Evolutionary conservation across 2,113 vertebrate species (phyloP).

Genomic region (Crotalus horridus): DNA sequence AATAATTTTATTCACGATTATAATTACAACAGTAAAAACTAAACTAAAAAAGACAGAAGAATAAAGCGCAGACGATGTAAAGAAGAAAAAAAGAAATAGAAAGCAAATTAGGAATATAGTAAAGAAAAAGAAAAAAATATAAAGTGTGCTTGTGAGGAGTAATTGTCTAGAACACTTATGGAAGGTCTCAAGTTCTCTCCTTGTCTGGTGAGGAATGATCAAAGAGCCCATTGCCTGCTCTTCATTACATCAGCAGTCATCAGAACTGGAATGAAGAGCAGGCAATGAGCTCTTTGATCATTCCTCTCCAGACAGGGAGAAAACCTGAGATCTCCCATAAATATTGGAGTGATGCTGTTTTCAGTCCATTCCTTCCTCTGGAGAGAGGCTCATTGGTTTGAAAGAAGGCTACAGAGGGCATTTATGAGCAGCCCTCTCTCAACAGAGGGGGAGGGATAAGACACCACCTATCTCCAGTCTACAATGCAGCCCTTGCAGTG

Average conservation of each 20-base stretch:
- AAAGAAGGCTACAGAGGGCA: background rate
- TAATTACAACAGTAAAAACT: background rate
- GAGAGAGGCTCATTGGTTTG: background rate
- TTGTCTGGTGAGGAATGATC: background rate
- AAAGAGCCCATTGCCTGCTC: background rate
- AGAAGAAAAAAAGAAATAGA: background rate
- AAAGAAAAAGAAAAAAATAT: background rate
- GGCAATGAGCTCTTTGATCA: background rate
- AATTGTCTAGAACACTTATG: background rate
- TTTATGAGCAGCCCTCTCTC: background rate
- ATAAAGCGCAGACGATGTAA: background rate
- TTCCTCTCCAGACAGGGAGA: background rate
- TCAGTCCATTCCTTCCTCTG: background rate
- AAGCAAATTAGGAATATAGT: background rate
- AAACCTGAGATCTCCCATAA: background rate
- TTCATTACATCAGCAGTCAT: background rate
- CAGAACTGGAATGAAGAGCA: background rate
- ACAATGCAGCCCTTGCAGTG: background rate
- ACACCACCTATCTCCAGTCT: background rate
- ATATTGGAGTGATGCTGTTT: background rate
- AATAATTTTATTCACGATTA: background rate
- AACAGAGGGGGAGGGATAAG: background rate
- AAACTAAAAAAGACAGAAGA: background rate
- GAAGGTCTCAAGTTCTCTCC: background rate
- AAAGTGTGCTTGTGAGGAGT: background rate